phyloP scores from a whole-genome alignment of 2,797 vertebrate genomes.

The Tiaroga cobitis region DNA sequence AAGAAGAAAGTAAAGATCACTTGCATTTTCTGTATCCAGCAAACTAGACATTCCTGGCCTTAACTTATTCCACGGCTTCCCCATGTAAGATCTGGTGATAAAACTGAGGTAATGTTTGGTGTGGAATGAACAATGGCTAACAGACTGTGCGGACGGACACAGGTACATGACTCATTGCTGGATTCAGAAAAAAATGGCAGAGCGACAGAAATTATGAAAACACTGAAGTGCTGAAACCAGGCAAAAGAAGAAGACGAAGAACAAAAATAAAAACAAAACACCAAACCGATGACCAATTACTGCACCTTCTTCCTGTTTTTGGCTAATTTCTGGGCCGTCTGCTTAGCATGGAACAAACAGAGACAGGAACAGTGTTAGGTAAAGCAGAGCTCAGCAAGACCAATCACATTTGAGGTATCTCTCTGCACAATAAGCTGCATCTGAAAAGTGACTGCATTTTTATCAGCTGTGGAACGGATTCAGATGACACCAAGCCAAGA shows the following conservation, averaged over 20 bases:
- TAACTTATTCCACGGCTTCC: not conserved
- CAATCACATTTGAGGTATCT: slow-evolving; percentile 24
- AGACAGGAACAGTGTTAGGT: slow-evolving; percentile 90
- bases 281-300: slow-evolving; percentile 73
- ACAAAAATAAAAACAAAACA: slow-evolving; percentile 60
- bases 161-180: slow-evolving; percentile 75
- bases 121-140: slow-evolving; percentile 80
- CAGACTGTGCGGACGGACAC: slow-evolving; percentile 65
- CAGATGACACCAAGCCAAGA: slow-evolving; percentile 32
- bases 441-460: slow-evolving; percentile 4
- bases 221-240: slow-evolving; percentile 65
- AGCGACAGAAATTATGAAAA: slow-evolving; percentile 64
- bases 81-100: slow-evolving; percentile 26
- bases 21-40: slow-evolving; percentile 88
- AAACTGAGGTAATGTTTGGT: slow-evolving; percentile 62
- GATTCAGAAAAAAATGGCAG: slow-evolving; percentile 82
- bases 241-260: slow-evolving; percentile 71
- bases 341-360: slow-evolving; percentile 92
- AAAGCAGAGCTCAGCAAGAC: slow-evolving; percentile 62
- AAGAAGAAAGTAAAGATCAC: slow-evolving; percentile 64
- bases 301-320: slow-evolving; percentile 99
- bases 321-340: slow-evolving; percentile 99
- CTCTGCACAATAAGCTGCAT: not conserved
- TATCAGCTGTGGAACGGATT: not conserved
- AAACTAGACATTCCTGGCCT: slow-evolving; percentile 59